These are phyloP conservation scores for Drosophila neotestacea DNA, from an alignment of 2,888 invertebrate species.

Conservation along the genomic window DNA sequence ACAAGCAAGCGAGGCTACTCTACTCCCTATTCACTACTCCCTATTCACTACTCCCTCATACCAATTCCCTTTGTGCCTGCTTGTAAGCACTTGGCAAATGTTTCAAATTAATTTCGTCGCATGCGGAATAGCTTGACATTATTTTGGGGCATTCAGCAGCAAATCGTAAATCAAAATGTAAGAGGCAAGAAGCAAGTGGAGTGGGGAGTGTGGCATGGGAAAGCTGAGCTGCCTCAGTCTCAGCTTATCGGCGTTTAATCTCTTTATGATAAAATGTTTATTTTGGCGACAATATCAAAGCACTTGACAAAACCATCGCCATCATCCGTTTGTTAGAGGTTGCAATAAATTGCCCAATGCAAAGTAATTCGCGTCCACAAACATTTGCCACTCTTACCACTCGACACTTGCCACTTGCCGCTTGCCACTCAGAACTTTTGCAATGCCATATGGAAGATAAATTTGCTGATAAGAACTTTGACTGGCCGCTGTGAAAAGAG, in stretches of 20 bases:
- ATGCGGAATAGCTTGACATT: slow-evolving; percentile 65
- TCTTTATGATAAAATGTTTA: slow-evolving; percentile 82
- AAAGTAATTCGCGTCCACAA: slow-evolving; percentile 48
- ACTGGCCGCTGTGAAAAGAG: slow-evolving; percentile 63
- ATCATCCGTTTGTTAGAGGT: slow-evolving; percentile 42
- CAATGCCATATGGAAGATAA: slow-evolving; percentile 78
- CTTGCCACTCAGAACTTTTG: slow-evolving; percentile 56
- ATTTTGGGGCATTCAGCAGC: slow-evolving; percentile 43
- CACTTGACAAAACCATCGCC: slow-evolving; percentile 36
- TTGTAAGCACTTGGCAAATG: slow-evolving; percentile 54
- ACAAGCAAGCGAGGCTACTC: slow-evolving; percentile 3
- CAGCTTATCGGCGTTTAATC: slow-evolving; percentile 75
- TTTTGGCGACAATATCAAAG: slow-evolving; percentile 67
- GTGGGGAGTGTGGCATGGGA: not conserved
- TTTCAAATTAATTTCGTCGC: slow-evolving; percentile 76
- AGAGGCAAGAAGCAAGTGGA: slow-evolving; percentile 21
- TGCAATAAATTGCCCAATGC: slow-evolving; percentile 73
- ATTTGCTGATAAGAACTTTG: slow-evolving; percentile 77
- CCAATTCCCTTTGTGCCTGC: slow-evolving; percentile 22
- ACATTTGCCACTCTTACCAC: slow-evolving; percentile 21
- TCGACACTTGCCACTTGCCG: slow-evolving; percentile 22
- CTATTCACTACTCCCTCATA: not conserved
- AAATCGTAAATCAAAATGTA: slow-evolving; percentile 66
- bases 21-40: slow-evolving; percentile 3
- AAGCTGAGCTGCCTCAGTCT: slow-evolving; percentile 8